Base-by-base conservation (phyloP, 2,797 vertebrate genomes). In the Betta splendens region DNA sequence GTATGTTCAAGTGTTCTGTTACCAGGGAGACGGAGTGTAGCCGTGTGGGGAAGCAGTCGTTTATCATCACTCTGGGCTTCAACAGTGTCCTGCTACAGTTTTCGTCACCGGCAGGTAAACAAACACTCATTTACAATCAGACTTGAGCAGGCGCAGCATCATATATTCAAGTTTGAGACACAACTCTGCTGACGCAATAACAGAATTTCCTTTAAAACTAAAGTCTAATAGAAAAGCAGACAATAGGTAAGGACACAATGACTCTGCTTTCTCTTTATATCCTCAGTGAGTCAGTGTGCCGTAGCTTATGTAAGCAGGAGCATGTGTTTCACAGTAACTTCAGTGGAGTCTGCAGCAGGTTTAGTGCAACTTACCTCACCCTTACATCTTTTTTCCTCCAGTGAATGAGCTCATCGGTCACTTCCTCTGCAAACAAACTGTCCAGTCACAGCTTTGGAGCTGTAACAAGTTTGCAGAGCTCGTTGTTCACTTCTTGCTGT, bases 81-180 rank as follows among this genome's bases (percentile, higher is more conserved):
- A 97, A 95, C 89, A 98, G 96, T 1, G 95, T 98, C 69, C 94
- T 98, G 57, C 88, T 98, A 72, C 96, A 98, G 84, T 98, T 98
- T 36, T 93, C 95, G 57, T 95, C 96, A 4, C 95, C 95, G 18
- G 92, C 85, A 64, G 96, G 96, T 98, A 87, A 26, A 28, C 22
- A 45, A 26, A 28, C 22, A 13, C 21, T 1, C 17, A 11, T 4
- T 1, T 1, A 37, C 49, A 58, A 18, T 13, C n/a, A 13, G 4
- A 15, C 40, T 4, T 9, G 5, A 4, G 13, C 29, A 31, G 5
- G 9, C 17, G 32, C 12, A 23, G 26, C 32, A 33, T 37, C 42
- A 11, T 15, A 2, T 5, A 28, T n/a, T 12, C 31, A 3, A 18
- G 8, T 26, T 6, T 8, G 17, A 5, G 26, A 1, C 0, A 5